Percentiles rank a stretch among this genome's conserved stretches.
Evolutionary conservation across 2,888 invertebrate species (phyloP).

Genomic region (Mantis religiosa): DNA sequence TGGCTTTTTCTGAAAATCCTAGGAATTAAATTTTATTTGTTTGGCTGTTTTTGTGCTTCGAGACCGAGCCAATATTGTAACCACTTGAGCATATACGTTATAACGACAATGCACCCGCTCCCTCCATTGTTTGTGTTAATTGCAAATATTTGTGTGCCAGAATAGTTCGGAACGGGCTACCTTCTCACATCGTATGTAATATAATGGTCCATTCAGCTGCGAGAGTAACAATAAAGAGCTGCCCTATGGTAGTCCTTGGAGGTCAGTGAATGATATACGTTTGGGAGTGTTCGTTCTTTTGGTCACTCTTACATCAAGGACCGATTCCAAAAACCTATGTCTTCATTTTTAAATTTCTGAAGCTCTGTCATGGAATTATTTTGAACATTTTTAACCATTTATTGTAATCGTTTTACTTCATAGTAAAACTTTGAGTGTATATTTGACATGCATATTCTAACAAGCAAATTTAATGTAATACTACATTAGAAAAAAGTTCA

Average conservation of each 20-base stretch:
- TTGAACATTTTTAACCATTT: no score
- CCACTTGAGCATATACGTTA: not conserved
- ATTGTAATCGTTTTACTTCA: no score
- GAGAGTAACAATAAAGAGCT: not conserved
- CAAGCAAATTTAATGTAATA: no score
- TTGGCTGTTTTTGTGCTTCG: not conserved
- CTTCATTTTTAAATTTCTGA: no score
- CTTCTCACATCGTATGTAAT: not conserved
- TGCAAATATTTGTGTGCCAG: not conserved
- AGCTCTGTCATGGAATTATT: no score
- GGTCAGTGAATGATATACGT: not conserved
- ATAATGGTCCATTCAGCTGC: not conserved
- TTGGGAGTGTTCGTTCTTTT: not conserved
- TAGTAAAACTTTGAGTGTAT: no score
- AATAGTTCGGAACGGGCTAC: not conserved
- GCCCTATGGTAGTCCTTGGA: not conserved
- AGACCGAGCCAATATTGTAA: not conserved
- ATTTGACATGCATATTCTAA: no score
- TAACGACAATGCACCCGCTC: not conserved
- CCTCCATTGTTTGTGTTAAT: not conserved
- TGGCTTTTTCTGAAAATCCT: not conserved
- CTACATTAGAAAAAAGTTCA: no score
- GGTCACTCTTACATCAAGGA: not conserved
- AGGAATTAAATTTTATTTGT: not conserved
- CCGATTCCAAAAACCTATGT: no score